phyloP scores from a whole-genome alignment of 2,888 invertebrate genomes.

The Chrysopilus asiliformis region DNA sequence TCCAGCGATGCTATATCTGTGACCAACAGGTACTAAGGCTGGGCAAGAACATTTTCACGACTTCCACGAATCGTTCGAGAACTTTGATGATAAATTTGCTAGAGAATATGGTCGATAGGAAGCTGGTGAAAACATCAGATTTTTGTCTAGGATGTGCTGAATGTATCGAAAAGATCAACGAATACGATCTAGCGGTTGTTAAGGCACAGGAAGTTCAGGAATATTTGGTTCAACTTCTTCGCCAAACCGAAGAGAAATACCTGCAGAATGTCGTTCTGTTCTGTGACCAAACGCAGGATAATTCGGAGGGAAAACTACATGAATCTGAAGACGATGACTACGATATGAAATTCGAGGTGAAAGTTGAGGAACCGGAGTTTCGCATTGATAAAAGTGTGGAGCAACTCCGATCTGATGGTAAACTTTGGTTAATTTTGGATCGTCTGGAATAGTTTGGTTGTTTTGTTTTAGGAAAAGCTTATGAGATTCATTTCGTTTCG shows the following conservation, averaged over 20 bases:
- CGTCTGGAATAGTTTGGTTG: not conserved
- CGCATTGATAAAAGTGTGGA: not conserved
- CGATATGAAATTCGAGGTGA: not conserved
- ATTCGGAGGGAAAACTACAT: constrained; percentile 1
- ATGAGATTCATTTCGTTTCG: constrained; percentile 8
- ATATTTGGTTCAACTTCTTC: constrained; percentile 10
- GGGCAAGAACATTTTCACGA: constrained; percentile 10
- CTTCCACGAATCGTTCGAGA: constrained; percentile 10
- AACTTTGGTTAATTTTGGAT: not conserved
- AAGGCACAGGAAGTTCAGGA: constrained; percentile 12
- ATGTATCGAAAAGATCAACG: constrained; percentile 14
- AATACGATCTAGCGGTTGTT: constrained; percentile 14
- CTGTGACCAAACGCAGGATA: constrained; percentile 1
- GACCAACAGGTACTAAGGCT: constrained; percentile 4
- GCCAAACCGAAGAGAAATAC: constrained; percentile 8
- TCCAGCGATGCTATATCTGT: constrained; percentile 14
- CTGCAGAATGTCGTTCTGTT: constrained; percentile 1
- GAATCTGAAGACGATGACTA: not conserved
- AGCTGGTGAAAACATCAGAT: not conserved
- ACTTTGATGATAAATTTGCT: constrained; percentile 10
- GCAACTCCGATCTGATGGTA: not conserved
- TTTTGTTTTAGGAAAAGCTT: constrained; percentile 5
- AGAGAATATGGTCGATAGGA: constrained; percentile 9
- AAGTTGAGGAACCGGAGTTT: constrained; percentile 1
- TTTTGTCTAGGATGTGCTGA: constrained; percentile 8